A percentile compares a stretch with the other conserved stretches of the same genome.
These are phyloP conservation scores for Eucera pruinosa DNA, from an alignment of 2,888 invertebrate genomes.

Conservation along the genomic window DNA sequence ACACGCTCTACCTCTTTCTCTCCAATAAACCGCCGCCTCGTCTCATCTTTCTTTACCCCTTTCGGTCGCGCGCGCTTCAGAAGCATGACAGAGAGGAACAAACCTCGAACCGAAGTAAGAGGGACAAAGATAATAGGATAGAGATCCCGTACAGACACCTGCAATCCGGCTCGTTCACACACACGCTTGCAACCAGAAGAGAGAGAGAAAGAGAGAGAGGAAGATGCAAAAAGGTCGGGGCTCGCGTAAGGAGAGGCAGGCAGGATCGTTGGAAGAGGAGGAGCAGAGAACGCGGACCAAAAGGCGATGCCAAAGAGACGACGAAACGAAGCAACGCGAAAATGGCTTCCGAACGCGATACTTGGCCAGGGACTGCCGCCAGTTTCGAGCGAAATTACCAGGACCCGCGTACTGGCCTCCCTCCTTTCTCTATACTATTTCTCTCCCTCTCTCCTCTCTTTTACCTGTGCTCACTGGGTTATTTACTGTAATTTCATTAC, in stretches of 20 bases:
- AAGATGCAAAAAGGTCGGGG: constrained; percentile 49
- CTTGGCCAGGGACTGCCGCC: constrained; percentile 68
- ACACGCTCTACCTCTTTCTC: constrained; percentile 1
- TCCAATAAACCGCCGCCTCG: not conserved
- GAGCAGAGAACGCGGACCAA: constrained; percentile 52
- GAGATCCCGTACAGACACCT: constrained; percentile 62
- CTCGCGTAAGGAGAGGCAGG: constrained; percentile 53
- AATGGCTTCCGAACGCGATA: constrained; percentile 73
- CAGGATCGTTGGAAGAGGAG: constrained; percentile 16
- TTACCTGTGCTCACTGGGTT: constrained; percentile 27
- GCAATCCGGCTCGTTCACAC: constrained; percentile 50
- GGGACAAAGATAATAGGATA: constrained; percentile 27
- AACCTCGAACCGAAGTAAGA: not conserved
- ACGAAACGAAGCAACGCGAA: constrained; percentile 73
- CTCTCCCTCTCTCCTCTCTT: not conserved
- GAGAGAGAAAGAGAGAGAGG: constrained; percentile 23
- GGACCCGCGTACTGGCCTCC: constrained; percentile 34
- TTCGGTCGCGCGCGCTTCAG: constrained; percentile 37
- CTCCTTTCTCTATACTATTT: not conserved
- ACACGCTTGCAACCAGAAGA: constrained; percentile 10
- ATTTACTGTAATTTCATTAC: constrained; percentile 70
- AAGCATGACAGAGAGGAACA: constrained; percentile 41
- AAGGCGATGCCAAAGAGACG: constrained; percentile 74
- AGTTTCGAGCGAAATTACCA: constrained; percentile 70
- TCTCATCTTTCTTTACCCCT: not conserved